phyloP scores from a whole-genome alignment of 30 jellyfish, hydroid and myxozoan species.

The Cassiopea xamachana region DNA sequence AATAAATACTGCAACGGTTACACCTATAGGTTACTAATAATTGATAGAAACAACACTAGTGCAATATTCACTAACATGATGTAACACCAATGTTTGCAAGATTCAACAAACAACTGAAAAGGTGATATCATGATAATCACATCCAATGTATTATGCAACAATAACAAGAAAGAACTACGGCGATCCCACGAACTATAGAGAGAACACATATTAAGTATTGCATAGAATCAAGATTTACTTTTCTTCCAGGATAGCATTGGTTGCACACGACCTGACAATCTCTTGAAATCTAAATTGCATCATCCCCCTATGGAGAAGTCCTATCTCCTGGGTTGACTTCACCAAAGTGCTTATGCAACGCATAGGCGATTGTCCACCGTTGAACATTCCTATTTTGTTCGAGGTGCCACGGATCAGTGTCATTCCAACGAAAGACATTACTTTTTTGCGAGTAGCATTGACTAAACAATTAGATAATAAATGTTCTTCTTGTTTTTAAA shows the following conservation, averaged over 20 bases:
- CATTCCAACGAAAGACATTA: constrained; percentile 12
- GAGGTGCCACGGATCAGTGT: background rate
- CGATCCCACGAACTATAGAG: too few relatives aligned
- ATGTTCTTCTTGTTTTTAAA: background rate
- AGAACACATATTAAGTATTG: too few relatives aligned
- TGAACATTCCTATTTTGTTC: background rate
- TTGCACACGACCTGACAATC: constrained; percentile 39
- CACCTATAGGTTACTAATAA: too few relatives aligned
- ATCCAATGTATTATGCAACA: too few relatives aligned
- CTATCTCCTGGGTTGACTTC: constrained; percentile 42
- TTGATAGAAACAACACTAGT: background rate
- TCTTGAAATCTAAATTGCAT: constrained; percentile 54
- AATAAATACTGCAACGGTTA: too few relatives aligned
- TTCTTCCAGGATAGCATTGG: background rate
- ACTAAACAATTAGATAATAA: background rate
- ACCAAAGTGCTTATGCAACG: constrained; percentile 4
- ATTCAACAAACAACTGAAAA: too few relatives aligned
- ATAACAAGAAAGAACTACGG: too few relatives aligned
- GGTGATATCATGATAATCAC: too few relatives aligned
- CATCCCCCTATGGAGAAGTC: constrained; percentile 62
- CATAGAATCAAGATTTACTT: background rate
- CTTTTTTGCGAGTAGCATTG: background rate
- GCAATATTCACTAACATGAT: background rate
- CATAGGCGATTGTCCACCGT: background rate
- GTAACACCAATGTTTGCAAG: background rate